Percentiles rank a stretch among this genome's conserved stretches.
Conservation (phyloP, 2,113 vertebrate species). For the Sceloporus tristichus region DNA sequence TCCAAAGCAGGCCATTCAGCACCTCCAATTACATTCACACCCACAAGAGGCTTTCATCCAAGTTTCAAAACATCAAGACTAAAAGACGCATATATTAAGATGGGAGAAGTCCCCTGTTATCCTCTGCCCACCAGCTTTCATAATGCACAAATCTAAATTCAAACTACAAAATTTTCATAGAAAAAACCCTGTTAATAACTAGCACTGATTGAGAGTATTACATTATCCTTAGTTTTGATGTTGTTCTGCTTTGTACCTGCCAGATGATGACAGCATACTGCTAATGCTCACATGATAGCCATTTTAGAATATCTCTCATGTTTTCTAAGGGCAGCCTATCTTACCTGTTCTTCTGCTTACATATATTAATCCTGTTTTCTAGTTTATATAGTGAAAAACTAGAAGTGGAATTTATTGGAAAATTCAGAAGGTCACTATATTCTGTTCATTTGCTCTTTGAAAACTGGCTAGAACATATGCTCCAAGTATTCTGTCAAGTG, state of each 20-base stretch:
- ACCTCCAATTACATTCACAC: constrained; percentile 17
- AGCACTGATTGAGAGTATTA: constrained; percentile 9
- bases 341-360: constrained; percentile 4
- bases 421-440: constrained; percentile 11
- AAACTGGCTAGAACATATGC: background rate
- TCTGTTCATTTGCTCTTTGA: background rate
- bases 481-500: background rate
- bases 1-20: background rate
- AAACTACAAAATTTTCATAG: background rate
- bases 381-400: constrained; percentile 16
- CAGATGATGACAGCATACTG: background rate
- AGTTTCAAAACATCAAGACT: constrained; percentile 9
- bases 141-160: background rate
- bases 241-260: background rate
- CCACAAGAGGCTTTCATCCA: constrained; percentile 2
- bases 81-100: constrained; percentile 3
- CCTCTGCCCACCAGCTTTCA: background rate
- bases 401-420: background rate
- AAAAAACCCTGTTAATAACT: background rate
- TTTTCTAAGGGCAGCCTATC: background rate
- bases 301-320: background rate
- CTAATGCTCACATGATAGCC: background rate
- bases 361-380: background rate
- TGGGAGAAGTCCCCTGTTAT: constrained; percentile 1
- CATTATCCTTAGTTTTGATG: constrained; percentile 9